Evolutionary conservation across 2,888 invertebrate species (phyloP).

Genomic region (Apotomis turbidana): DNA sequence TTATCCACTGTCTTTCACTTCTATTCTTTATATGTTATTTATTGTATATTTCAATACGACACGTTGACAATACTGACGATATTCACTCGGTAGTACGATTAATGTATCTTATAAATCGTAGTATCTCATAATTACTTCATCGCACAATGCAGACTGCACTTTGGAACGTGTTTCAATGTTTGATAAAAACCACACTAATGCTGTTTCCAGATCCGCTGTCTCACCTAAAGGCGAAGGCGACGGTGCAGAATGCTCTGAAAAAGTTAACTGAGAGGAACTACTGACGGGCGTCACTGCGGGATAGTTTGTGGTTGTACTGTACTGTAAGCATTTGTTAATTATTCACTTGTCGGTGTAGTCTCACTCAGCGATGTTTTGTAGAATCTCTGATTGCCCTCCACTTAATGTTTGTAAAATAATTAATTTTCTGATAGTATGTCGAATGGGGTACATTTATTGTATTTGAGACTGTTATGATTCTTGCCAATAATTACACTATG

Average conservation of each 20-base stretch:
- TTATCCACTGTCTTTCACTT: conserved; percentile 29
- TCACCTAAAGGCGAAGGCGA: conserved; percentile 82
- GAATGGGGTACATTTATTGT: conserved; percentile 15
- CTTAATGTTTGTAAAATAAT: conserved; percentile 16
- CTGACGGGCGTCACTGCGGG: conserved; percentile 55
- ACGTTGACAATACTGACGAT: conserved; percentile 28
- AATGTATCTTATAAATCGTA: conserved; percentile 28
- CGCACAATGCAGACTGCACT: conserved; percentile 40
- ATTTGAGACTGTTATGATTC: conserved; percentile 36
- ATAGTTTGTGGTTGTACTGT: conserved; percentile 63
- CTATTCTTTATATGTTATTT: conserved; percentile 31
- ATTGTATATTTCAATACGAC: conserved; percentile 21
- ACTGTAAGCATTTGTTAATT: conserved; percentile 72
- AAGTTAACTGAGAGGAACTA: conserved; percentile 81
- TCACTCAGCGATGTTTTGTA: conserved; percentile 2
- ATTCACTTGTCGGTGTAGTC: conserved; percentile 44
- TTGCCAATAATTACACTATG: conserved; percentile 36
- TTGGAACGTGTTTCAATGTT: neutral
- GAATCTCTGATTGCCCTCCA: conserved; percentile 28
- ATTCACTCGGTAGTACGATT: conserved; percentile 30
- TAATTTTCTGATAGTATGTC: neutral
- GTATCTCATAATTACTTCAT: conserved; percentile 29
- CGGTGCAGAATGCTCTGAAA: conserved; percentile 82
- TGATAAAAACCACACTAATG: conserved; percentile 43
- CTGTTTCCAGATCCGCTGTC: conserved; percentile 80